Evolutionary conservation across 2,888 invertebrate genomes (phyloP), one percentile per base, ranked within the genome.

Genomic region (Polyploca ridens): DNA sequence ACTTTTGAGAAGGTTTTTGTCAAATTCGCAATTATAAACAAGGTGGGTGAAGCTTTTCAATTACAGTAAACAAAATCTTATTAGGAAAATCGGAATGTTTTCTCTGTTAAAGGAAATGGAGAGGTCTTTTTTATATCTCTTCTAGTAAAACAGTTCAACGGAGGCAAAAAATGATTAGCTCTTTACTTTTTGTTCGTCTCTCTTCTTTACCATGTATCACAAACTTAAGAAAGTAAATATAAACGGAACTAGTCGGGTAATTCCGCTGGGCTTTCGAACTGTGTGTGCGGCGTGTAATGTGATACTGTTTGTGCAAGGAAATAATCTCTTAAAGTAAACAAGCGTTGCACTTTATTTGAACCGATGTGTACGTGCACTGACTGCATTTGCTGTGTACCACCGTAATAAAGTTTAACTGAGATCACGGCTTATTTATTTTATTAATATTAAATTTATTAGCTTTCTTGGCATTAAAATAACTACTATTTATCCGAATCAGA

Each of bases 301-400:
- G 84, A 88, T 87, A 82, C 82, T 81, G 86, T 89, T 86, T 89
- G 87, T 79, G 76, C 86, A 85, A 86, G 89, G 83, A 90, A 90
- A 90, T 91, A 90, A 91, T 91, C 90, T 90, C 82, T 86, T 79
- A 82, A 77, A 86, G 85, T 85, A 90, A 91, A 91, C 86, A 89
- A 84, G 81, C 79, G 75, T 82, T 88, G 88, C 90, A 88, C 84
- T 89, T 89, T 89, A 88, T 89, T 86, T 82, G 83, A 79, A 85
- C 78, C 78, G 75, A 79, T 70, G 77, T 80, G 81, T 80, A 87
- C 88, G 84, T 86, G 85, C 78, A 62, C 74, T 66, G 86, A 83
- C 78, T 84, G 76, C 14, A 41, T 41, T 19, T 76, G 68, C 76
- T 73, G 16, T 0, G 54, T 54, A 7, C 54, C 19, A 7, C 54